Percentiles rank a stretch among this genome's conserved stretches.
Evolutionary conservation across 2,797 vertebrate genomes (phyloP).

Genomic region (Jordanella pulchra): DNA sequence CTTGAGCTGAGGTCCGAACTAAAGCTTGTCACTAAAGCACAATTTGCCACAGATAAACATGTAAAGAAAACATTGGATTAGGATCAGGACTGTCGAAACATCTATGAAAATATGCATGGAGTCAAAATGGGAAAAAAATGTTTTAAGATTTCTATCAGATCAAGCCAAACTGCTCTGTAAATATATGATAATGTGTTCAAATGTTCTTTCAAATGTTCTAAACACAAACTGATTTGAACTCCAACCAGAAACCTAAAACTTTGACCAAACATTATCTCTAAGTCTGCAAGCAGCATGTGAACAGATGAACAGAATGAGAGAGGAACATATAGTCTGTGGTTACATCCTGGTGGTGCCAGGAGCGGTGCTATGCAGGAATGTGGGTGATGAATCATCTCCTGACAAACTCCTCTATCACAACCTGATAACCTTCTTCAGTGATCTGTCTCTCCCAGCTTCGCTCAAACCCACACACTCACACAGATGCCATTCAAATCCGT

Average conservation of each 20-base stretch:
- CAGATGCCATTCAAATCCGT: slow-evolving; percentile 6
- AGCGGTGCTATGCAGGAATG: slow-evolving; percentile 72
- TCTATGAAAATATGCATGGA: background rate
- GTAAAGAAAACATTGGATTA: background rate
- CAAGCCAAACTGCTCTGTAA: background rate
- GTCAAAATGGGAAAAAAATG: background rate
- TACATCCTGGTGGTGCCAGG: slow-evolving; percentile 71
- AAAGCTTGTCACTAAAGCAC: too few relatives aligned
- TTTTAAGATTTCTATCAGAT: background rate
- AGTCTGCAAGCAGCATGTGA: background rate
- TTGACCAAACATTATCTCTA: background rate
- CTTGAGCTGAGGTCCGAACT: too few relatives aligned
- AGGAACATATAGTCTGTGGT: slow-evolving; percentile 9
- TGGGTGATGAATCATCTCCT: slow-evolving; percentile 70
- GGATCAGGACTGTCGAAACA: background rate
- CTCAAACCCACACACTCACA: slow-evolving; percentile 13
- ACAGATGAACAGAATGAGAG: slow-evolving; percentile 4
- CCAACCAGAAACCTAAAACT: background rate
- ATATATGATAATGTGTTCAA: background rate
- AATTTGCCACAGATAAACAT: too few relatives aligned
- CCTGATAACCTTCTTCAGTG: slow-evolving; percentile 69
- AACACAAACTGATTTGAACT: background rate
- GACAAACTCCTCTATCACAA: slow-evolving; percentile 52
- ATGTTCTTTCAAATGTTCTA: background rate
- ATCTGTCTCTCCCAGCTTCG: slow-evolving; percentile 27